A percentile compares a stretch with the other conserved stretches of the same genome.
These are phyloP conservation scores for Iguana delicatissima DNA, from an alignment of 2,797 vertebrate genomes.

Conservation along the genomic window DNA sequence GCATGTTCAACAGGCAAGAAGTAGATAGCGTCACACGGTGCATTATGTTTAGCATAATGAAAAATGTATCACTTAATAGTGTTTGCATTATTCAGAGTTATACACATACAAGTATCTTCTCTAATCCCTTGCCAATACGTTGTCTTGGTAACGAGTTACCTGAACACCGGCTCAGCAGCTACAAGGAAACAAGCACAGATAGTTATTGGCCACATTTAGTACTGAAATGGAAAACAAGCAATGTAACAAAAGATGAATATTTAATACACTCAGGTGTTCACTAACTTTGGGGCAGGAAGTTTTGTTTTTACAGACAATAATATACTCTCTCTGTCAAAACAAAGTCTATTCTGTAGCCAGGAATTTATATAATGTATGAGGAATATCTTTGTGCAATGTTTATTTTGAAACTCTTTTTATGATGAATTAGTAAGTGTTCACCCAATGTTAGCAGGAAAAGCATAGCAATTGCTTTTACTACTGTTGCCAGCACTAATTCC, in stretches of 20 bases:
- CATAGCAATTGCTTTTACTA: neutral
- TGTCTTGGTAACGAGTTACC: conserved; percentile 87
- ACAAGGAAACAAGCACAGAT: conserved; percentile 76
- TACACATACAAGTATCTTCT: conserved; percentile 79
- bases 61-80: conserved; percentile 84
- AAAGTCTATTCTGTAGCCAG: conserved; percentile 36
- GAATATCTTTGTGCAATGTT: neutral
- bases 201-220: conserved; percentile 80
- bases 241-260: conserved; percentile 82
- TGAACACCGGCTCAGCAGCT: conserved; percentile 83
- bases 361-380: conserved; percentile 5
- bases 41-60: conserved; percentile 79
- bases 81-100: conserved; percentile 86
- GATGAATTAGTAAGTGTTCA: neutral
- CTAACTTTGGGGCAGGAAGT: conserved; percentile 72
- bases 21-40: conserved; percentile 71
- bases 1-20: conserved; percentile 72
- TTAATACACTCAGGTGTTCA: conserved; percentile 78
- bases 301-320: conserved; percentile 61
- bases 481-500: neutral
- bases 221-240: conserved; percentile 79
- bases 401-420: conserved; percentile 18
- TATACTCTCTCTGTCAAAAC: conserved; percentile 53
- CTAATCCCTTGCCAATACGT: conserved; percentile 84
- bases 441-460: conserved; percentile 20